These are phyloP conservation scores for Geopemphigus sp. DNA, from an alignment of 1,140 invertebrate genomes.

Conservation along the genomic window DNA sequence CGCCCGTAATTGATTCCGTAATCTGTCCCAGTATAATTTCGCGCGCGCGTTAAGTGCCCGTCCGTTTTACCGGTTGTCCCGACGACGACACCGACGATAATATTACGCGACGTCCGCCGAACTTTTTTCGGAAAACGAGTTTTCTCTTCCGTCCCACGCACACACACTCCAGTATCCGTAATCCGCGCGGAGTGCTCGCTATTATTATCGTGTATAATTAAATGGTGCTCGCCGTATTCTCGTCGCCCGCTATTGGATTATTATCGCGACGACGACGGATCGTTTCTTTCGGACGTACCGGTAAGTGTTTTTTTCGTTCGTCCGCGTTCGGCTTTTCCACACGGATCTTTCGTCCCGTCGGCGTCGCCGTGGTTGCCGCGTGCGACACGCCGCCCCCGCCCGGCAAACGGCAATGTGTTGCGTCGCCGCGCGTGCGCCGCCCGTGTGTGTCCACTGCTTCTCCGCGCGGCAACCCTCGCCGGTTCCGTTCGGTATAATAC, in stretches of 20 bases:
- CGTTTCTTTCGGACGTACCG: conserved; percentile 1
- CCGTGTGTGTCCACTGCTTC: too few relatives aligned
- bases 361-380: too few relatives aligned
- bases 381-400: too few relatives aligned
- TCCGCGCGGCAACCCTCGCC: too few relatives aligned
- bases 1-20: conserved; percentile 46
- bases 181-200: neutral
- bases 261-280: too few relatives aligned
- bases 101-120: neutral
- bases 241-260: neutral
- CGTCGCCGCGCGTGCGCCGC: neutral
- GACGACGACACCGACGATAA: neutral
- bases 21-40: conserved; percentile 40
- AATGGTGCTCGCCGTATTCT: neutral
- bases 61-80: neutral
- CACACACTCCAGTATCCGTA: too few relatives aligned
- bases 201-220: neutral
- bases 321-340: too few relatives aligned
- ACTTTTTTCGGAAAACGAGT: too few relatives aligned
- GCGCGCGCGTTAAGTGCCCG: neutral
- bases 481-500: too few relatives aligned
- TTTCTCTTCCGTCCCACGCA: neutral
- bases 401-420: neutral
- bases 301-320: neutral
- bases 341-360: too few relatives aligned